Evolutionary conservation across 2,888 invertebrate species (phyloP).

Genomic region (Tipula confusa): DNA sequence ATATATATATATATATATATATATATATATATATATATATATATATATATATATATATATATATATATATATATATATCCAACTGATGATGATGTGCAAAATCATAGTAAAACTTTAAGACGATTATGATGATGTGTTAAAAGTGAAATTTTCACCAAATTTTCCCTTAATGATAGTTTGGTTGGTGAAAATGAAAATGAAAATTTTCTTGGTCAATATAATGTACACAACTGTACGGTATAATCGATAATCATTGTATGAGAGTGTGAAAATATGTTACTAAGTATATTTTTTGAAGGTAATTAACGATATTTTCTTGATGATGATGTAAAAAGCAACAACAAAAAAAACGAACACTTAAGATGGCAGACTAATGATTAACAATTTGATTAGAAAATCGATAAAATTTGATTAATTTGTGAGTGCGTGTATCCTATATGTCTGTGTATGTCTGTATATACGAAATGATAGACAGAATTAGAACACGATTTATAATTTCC

Average conservation of each 20-base stretch:
- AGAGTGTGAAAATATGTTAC: neutral
- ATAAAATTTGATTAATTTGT: constrained; percentile 3
- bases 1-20: no score
- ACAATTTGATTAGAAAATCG: neutral
- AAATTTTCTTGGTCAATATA: neutral
- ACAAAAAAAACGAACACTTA: neutral
- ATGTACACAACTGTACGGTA: neutral
- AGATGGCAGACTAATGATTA: constrained; percentile 20
- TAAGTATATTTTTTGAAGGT: neutral
- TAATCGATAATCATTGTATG: neutral
- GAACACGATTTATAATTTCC: neutral
- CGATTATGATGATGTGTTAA: neutral
- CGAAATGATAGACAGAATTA: neutral
- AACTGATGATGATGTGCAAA: neutral
- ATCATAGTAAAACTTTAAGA: neutral
- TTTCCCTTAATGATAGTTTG: neutral
- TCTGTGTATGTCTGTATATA: neutral
- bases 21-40: no score
- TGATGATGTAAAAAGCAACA: neutral
- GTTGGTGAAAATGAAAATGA: neutral
- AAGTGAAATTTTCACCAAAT: neutral
- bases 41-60: no score
- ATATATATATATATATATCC: no score
- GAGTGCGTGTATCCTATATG: no score
- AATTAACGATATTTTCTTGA: constrained; percentile 25